Percentiles rank a stretch among this genome's conserved stretches.
These are phyloP conservation scores for Artemia sinica DNA, from an alignment of 2,888 invertebrate genomes.

Conservation along the genomic window DNA sequence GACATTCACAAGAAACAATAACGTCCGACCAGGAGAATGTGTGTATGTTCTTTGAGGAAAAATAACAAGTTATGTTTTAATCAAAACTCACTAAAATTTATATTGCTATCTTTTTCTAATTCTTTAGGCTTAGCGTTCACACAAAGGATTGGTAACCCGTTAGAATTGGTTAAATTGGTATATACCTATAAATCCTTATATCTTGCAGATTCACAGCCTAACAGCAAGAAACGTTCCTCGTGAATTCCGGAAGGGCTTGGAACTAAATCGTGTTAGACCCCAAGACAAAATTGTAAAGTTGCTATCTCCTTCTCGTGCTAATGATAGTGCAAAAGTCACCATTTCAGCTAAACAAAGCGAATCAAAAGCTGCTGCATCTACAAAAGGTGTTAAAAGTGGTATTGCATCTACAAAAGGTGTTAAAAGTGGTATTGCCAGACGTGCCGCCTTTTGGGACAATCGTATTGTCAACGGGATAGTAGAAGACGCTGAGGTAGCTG, in stretches of 20 bases:
- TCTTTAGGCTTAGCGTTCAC: no score
- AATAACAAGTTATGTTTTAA: no score
- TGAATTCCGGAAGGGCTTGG: conserved; percentile 52
- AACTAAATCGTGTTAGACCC: conserved; percentile 28
- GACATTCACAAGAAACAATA: no score
- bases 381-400: not conserved
- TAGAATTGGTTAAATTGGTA: no score
- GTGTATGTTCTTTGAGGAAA: no score
- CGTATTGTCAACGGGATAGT: not conserved
- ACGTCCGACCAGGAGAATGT: no score
- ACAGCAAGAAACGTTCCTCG: conserved; percentile 60
- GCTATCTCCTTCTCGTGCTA: not conserved
- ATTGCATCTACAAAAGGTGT: not conserved
- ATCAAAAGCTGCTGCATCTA: not conserved
- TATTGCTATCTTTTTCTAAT: no score
- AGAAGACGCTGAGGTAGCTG: not conserved
- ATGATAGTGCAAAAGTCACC: not conserved
- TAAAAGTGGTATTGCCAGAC: not conserved
- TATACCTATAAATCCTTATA: conserved; percentile 15
- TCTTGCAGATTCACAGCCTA: conserved; percentile 47
- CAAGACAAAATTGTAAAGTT: not conserved
- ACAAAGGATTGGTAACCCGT: no score
- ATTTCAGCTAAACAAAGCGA: not conserved
- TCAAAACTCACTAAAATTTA: no score
- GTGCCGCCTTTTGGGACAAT: conserved; percentile 12